Conservation (phyloP, 2,888 invertebrate genomes). For the Lymantria monacha region DNA sequence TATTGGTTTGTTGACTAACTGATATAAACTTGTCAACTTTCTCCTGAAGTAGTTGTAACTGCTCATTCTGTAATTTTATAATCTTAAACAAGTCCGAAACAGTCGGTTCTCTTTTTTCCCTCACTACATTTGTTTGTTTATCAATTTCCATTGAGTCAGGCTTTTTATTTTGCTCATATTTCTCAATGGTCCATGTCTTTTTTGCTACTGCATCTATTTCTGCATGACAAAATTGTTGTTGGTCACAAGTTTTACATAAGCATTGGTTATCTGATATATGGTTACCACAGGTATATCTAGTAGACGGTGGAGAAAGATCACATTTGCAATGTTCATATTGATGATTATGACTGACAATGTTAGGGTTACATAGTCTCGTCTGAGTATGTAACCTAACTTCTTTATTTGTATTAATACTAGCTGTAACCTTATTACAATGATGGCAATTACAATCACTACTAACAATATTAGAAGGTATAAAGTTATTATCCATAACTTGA, state of each 20-base stretch:
- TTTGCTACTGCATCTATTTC: constrained; percentile 56
- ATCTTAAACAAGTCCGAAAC: constrained; percentile 84
- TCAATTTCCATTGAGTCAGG: constrained; percentile 50
- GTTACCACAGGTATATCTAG: constrained; percentile 30
- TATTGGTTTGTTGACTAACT: constrained; percentile 36
- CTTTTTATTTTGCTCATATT: constrained; percentile 54
- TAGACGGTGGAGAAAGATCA: constrained; percentile 19
- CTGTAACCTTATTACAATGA: constrained; percentile 45
- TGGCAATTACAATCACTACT: constrained; percentile 51
- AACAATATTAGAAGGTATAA: constrained; percentile 11
- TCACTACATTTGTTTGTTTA: constrained; percentile 50
- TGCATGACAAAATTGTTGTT: constrained; percentile 15
- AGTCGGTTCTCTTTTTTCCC: constrained; percentile 77
- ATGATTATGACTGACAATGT: constrained; percentile 8
- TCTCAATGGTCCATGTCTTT: constrained; percentile 64
- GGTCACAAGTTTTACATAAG: constrained; percentile 26
- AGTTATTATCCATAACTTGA: constrained; percentile 18
- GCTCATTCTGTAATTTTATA: constrained; percentile 86
- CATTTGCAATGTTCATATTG: constrained; percentile 24
- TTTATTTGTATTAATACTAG: background rate
- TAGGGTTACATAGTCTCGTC: background rate
- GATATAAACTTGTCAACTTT: constrained; percentile 83
- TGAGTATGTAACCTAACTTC: background rate
- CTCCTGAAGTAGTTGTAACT: constrained; percentile 83
- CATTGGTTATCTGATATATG: constrained; percentile 13